Evolutionary conservation across 2,888 invertebrate genomes (phyloP).

Genomic region (Germaria angustata): DNA sequence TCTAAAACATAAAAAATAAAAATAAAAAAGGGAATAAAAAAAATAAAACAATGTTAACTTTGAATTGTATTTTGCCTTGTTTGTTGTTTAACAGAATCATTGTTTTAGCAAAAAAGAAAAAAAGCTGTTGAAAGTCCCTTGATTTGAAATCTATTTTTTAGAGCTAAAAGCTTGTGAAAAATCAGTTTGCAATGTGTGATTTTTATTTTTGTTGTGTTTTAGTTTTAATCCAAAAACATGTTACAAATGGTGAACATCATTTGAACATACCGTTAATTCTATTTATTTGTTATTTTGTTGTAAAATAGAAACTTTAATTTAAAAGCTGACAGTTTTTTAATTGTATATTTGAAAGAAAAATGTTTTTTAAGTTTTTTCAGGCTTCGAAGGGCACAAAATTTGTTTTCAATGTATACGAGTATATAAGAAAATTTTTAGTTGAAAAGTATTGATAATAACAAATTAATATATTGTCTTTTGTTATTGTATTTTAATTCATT

Average conservation of each 20-base stretch:
- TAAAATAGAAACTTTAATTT: not conserved
- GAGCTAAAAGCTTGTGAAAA: slow-evolving; percentile 49
- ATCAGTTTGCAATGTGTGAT: slow-evolving; percentile 13
- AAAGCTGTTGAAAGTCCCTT: slow-evolving; percentile 16
- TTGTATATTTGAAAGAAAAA: not conserved
- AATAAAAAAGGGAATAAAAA: not conserved
- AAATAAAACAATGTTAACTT: not conserved
- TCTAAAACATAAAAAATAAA: slow-evolving; percentile 26
- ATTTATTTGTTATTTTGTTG: not conserved
- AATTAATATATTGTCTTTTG: too few species aligned
- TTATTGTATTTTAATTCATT: too few species aligned
- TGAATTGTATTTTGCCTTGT: slow-evolving; percentile 39
- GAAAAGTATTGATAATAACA: too few species aligned
- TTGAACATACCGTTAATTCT: slow-evolving; percentile 34
- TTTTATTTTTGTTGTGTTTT: slow-evolving; percentile 26
- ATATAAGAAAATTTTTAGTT: too few species aligned
- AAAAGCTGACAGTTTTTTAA: slow-evolving; percentile 41
- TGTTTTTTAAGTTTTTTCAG: too few species aligned
- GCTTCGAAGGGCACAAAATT: too few species aligned
- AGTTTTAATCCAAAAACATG: slow-evolving; percentile 48
- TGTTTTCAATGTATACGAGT: too few species aligned
- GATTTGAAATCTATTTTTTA: slow-evolving; percentile 34
- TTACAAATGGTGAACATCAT: slow-evolving; percentile 48
- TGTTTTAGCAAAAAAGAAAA: slow-evolving; percentile 15
- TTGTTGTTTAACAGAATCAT: slow-evolving; percentile 38